A percentile compares a stretch with the other conserved stretches of the same genome.
Conservation (phyloP, 2,797 vertebrate species). For the Uromys caudimaculatus region DNA sequence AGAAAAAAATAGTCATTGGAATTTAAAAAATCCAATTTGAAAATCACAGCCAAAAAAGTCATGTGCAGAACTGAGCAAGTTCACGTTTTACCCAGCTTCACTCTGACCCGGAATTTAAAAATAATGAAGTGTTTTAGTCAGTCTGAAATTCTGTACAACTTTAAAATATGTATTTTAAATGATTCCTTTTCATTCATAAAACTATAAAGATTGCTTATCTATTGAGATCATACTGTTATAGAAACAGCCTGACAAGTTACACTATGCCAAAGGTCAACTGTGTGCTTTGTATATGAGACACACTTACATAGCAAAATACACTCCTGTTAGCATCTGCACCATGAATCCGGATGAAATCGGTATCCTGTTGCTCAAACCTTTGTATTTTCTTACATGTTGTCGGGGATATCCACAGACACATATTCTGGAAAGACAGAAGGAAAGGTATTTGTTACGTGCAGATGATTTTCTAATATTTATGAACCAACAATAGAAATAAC, state of each 20-base stretch:
- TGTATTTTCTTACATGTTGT: slow-evolving; percentile 96
- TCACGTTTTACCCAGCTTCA: slow-evolving; percentile 55
- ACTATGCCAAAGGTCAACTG: slow-evolving; percentile 48
- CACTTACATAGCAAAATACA: slow-evolving; percentile 99
- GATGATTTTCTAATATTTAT: slow-evolving; percentile 33
- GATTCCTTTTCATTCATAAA: slow-evolving; percentile 63
- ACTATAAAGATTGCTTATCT: not conserved
- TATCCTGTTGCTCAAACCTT: slow-evolving; percentile 93
- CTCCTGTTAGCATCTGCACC: slow-evolving; percentile 98
- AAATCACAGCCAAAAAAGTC: slow-evolving; percentile 37
- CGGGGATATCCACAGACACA: slow-evolving; percentile 98
- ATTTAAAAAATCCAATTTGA: not conserved
- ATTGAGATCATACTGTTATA: slow-evolving; percentile 7
- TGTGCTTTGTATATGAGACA: slow-evolving; percentile 36
- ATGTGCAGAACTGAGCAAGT: not conserved
- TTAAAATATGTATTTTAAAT: slow-evolving; percentile 60
- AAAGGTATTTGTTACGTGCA: slow-evolving; percentile 57
- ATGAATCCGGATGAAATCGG: slow-evolving; percentile 97
- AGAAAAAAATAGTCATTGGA: slow-evolving; percentile 45
- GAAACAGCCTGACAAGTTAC: slow-evolving; percentile 53
- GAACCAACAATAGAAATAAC: slow-evolving; percentile 41
- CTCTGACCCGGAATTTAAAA: slow-evolving; percentile 39
- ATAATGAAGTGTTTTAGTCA: slow-evolving; percentile 50
- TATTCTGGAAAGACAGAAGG: slow-evolving; percentile 89
- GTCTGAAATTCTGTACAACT: slow-evolving; percentile 58